phyloP scores from a whole-genome alignment of 2,888 invertebrate genomes.

The Drosophila paranaensis region DNA sequence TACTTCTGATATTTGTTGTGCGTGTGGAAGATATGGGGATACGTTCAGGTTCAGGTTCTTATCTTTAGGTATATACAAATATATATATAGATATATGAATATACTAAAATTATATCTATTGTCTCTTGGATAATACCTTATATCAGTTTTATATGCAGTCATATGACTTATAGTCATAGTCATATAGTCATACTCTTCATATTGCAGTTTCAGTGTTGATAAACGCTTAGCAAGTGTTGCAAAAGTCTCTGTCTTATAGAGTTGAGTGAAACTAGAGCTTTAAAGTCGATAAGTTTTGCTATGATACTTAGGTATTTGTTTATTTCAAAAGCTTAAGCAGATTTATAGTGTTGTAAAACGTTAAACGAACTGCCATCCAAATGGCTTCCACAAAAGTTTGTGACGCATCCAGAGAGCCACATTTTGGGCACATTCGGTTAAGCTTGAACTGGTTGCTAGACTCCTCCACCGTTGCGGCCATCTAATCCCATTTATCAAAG shows the following conservation, averaged over 20 bases:
- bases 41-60: neutral
- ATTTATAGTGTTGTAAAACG: neutral
- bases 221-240: too few relatives aligned
- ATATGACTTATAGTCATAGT: neutral
- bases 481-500: conserved; percentile 69
- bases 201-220: neutral
- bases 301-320: too few relatives aligned
- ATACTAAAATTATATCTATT: neutral
- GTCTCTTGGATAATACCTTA: neutral
- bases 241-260: too few relatives aligned
- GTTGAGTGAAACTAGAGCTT: too few relatives aligned
- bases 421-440: conserved; percentile 7
- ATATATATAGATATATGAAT: neutral
- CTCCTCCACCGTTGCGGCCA: conserved; percentile 41
- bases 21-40: neutral
- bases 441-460: conserved; percentile 39
- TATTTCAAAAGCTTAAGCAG: too few relatives aligned
- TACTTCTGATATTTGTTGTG: neutral
- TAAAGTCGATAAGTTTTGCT: too few relatives aligned
- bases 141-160: neutral
- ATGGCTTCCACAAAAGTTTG: neutral
- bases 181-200: too few relatives aligned
- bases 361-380: neutral
- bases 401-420: conserved; percentile 3
- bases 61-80: neutral